phyloP scores from a whole-genome alignment of 2,113 vertebrate genomes.

The Dipodomys stephensi region DNA sequence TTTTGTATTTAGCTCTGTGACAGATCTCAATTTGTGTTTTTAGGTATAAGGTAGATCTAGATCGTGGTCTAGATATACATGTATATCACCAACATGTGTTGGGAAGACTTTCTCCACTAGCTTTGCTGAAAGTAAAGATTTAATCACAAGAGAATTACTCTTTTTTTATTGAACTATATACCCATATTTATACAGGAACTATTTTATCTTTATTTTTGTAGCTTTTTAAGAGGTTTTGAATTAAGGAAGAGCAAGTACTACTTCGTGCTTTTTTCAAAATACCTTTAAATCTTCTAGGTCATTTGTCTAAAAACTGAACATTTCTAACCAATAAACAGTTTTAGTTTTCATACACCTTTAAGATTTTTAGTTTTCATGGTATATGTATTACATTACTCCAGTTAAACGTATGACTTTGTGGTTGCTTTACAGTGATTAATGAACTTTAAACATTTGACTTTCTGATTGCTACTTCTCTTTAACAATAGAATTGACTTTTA shows the following conservation, averaged over 20 bases:
- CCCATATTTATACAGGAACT: not conserved
- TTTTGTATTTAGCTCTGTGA: not conserved
- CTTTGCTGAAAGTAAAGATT: not conserved
- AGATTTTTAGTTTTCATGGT: not conserved
- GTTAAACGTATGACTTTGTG: not conserved
- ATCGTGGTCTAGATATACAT: not conserved
- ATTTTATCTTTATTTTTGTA: not conserved
- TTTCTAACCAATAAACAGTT: not conserved
- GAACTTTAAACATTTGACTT: not conserved
- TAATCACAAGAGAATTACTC: not conserved
- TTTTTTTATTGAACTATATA: not conserved
- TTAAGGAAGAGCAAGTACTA: not conserved
- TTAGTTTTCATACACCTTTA: not conserved
- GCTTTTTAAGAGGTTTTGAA: not conserved
- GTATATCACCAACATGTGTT: not conserved
- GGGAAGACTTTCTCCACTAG: not conserved
- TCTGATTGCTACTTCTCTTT: not conserved
- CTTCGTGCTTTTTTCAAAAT: not conserved
- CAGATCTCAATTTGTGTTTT: not conserved
- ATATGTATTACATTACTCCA: not conserved
- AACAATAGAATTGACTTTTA: constrained; percentile 3
- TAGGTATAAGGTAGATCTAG: not conserved
- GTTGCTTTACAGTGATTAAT: not conserved
- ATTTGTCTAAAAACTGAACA: not conserved
- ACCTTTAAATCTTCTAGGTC: not conserved